phyloP scores from a whole-genome alignment of 2,888 invertebrate genomes.

The Acrobasis suavella region DNA sequence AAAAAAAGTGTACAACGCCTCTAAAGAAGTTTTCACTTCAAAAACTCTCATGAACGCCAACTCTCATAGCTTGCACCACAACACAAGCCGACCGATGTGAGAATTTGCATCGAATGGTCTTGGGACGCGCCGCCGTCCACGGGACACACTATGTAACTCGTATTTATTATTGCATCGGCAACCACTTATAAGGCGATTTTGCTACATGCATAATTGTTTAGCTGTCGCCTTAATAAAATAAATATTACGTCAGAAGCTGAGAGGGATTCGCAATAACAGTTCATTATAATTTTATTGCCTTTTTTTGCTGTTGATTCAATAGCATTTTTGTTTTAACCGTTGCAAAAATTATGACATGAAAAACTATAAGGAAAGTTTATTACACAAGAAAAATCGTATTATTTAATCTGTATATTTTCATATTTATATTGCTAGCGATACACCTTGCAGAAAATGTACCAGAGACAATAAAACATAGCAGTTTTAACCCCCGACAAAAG shows the following conservation, averaged over 20 bases:
- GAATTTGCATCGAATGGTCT: constrained; percentile 80
- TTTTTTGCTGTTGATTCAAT: neutral
- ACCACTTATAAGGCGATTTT: constrained; percentile 35
- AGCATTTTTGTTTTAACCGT: no score
- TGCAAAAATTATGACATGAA: no score
- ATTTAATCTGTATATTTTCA: no score
- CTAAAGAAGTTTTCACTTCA: constrained; percentile 8
- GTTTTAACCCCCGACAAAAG: no score
- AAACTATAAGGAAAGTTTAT: no score
- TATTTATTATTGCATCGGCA: constrained; percentile 50
- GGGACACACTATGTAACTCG: constrained; percentile 53
- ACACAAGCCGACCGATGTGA: constrained; percentile 62
- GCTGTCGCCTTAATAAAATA: constrained; percentile 22
- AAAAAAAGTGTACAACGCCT: neutral
- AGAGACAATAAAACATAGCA: no score
- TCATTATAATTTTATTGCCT: constrained; percentile 4
- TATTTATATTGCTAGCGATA: no score
- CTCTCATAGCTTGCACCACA: constrained; percentile 34
- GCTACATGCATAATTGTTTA: constrained; percentile 31
- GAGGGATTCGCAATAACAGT: neutral
- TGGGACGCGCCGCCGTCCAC: constrained; percentile 54
- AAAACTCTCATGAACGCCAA: constrained; percentile 26
- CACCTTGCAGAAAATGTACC: no score
- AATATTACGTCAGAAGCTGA: constrained; percentile 11
- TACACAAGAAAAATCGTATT: no score